Evolutionary conservation across 2,113 vertebrate genomes (phyloP).

Genomic region (Ciconia maguari): DNA sequence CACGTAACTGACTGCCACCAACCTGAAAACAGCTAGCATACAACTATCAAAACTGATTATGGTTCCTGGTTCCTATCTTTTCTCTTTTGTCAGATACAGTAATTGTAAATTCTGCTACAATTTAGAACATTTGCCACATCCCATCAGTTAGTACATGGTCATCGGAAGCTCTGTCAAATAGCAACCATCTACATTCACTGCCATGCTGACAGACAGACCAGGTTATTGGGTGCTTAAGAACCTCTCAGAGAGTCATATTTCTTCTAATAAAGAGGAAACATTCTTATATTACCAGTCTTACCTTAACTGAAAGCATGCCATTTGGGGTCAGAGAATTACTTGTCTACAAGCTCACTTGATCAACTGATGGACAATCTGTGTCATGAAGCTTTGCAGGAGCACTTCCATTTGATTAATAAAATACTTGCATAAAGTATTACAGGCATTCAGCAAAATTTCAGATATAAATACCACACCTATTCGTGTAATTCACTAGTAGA

Average conservation of each 20-base stretch:
- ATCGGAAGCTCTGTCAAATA: slow-evolving; percentile 59
- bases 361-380: neutral
- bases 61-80: slow-evolving; percentile 61
- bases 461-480: slow-evolving; percentile 46
- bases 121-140: slow-evolving; percentile 69
- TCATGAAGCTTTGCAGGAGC: slow-evolving; percentile 3
- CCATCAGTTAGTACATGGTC: slow-evolving; percentile 54
- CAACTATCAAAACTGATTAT: slow-evolving; percentile 58
- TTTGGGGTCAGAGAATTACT: neutral
- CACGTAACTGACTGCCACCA: slow-evolving; percentile 82
- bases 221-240: neutral
- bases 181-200: slow-evolving; percentile 67
- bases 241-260: neutral
- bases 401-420: neutral
- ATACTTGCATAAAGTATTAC: neutral
- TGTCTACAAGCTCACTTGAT: neutral
- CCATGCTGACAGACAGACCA: slow-evolving; percentile 66
- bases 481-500: neutral
- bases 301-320: neutral
- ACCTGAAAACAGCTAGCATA: slow-evolving; percentile 76
- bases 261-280: slow-evolving; percentile 23
- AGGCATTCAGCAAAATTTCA: slow-evolving; percentile 33
- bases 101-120: slow-evolving; percentile 78
- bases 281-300: neutral
- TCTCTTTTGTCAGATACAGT: slow-evolving; percentile 76